phyloP scores from a whole-genome alignment of 2,888 invertebrate genomes.

The Linnaemya vulpina region DNA sequence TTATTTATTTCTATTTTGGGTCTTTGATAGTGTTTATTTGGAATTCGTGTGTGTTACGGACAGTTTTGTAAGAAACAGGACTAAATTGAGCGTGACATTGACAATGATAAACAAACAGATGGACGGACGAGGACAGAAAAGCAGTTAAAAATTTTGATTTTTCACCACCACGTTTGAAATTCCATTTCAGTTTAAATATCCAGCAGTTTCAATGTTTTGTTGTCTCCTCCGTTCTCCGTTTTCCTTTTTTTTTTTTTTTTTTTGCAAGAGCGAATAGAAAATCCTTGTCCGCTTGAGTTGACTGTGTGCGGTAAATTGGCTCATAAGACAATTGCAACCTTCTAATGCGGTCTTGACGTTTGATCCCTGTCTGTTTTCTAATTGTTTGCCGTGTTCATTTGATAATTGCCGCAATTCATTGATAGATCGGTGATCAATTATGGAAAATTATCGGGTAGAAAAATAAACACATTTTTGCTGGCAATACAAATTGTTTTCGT shows the following conservation, averaged over 20 bases:
- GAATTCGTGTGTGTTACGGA: constrained; percentile 41
- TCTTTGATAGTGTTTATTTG: constrained; percentile 35
- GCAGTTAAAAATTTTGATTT: constrained; percentile 50
- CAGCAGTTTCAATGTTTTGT: constrained; percentile 14
- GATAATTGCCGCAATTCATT: constrained; percentile 74
- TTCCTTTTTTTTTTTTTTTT: constrained; percentile 1
- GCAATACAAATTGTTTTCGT: constrained; percentile 63
- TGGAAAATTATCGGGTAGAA: constrained; percentile 45
- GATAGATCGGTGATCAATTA: constrained; percentile 63
- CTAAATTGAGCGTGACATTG: constrained; percentile 77
- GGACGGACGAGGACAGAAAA: constrained; percentile 11
- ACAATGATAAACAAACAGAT: constrained; percentile 77
- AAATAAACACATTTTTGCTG: constrained; percentile 71
- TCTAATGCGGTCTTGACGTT: constrained; percentile 57
- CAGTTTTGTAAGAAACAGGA: constrained; percentile 2
- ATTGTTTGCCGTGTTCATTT: constrained; percentile 60
- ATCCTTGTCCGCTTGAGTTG: constrained; percentile 49
- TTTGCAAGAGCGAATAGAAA: constrained; percentile 19
- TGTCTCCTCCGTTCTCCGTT: not conserved
- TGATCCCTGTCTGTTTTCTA: constrained; percentile 51
- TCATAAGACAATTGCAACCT: constrained; percentile 42
- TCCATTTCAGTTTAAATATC: constrained; percentile 24
- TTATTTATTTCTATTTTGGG: not conserved
- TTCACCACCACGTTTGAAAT: constrained; percentile 22
- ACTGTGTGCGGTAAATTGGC: constrained; percentile 72